Conservation (phyloP, 2,888 invertebrate species). For the Pilophorus perplexus region DNA sequence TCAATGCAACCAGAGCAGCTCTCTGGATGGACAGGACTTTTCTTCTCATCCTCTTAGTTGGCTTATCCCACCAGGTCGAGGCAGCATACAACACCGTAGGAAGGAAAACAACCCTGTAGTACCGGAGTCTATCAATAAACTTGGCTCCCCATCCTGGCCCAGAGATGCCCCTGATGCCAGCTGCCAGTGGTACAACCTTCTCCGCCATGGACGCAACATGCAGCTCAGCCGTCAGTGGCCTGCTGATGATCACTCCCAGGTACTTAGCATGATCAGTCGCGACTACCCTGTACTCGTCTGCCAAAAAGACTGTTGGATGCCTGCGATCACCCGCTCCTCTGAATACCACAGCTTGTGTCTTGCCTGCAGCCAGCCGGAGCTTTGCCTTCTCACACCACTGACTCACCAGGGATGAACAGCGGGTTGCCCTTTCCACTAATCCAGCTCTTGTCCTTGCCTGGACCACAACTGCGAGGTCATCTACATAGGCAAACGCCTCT, state of each 20-base stretch:
- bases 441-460: neutral
- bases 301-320: too few species aligned
- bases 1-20: neutral
- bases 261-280: too few species aligned
- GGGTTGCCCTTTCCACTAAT: neutral
- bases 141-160: too few species aligned
- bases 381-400: neutral
- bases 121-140: neutral
- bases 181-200: too few species aligned
- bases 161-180: too few species aligned
- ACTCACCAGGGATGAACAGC: neutral
- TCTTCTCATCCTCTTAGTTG: neutral
- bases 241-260: too few species aligned
- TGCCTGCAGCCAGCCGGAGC: neutral
- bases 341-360: neutral
- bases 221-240: too few species aligned
- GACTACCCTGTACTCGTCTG: too few species aligned
- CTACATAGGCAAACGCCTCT: neutral
- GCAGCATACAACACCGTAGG: constrained; percentile 7
- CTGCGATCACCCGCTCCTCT: too few species aligned
- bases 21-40: neutral
- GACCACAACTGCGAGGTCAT: neutral
- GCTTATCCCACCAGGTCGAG: constrained; percentile 8
- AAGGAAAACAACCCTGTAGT: constrained; percentile 11
- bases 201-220: too few species aligned